Evolutionary conservation across 1,140 invertebrate genomes (phyloP), one percentile per base, ranked within the genome.

Genomic region (Drosophila aff.): DNA sequence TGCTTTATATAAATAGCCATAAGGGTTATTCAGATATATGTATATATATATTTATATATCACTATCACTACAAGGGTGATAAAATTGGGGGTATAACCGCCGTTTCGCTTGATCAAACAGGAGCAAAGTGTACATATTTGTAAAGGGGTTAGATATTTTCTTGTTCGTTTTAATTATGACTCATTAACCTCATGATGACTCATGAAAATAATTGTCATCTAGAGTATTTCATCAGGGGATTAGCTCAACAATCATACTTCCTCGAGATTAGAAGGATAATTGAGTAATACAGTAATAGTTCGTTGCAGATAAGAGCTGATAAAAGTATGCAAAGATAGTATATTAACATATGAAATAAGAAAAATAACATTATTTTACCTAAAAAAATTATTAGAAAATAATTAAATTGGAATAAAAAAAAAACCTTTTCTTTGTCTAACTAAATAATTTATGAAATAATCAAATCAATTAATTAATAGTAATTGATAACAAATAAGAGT

Each of bases 1-100:
- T 16, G 47, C 31, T 31, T 18, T 66, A 58, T 76, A 79, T 49
- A 79, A 67, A 65, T 79, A 71, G 61, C 18, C 18, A 36, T 50
- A 76, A 49, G 64, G 50, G 64, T 52, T 53, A 52, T 49, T 31
- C 26, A 60, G 38, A 65, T 46, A 50, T 15, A 31, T 38, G 11
- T n/a, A 44, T n/a, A 44, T 21, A 23, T n/a, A n/a, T 49, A 26
- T 15, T 0, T 9, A 10, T 49, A 50, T 28, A n/a, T 23, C 4
- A n/a, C 26, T 61, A 52, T 52, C 23, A 23, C 23, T 23, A 23
- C 23, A 28, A 31, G 41, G 63, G 63, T 44, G 46, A 68, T 69
- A 53, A 26, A 53, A 66, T 18, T 18, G 26, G 36, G 40, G 26
- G 18, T 38, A 47, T 66, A 46, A 28, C 31, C 23, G n/a, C 23